Evolutionary conservation across 2,888 invertebrate species (phyloP).

Genomic region (Eilema depressum): DNA sequence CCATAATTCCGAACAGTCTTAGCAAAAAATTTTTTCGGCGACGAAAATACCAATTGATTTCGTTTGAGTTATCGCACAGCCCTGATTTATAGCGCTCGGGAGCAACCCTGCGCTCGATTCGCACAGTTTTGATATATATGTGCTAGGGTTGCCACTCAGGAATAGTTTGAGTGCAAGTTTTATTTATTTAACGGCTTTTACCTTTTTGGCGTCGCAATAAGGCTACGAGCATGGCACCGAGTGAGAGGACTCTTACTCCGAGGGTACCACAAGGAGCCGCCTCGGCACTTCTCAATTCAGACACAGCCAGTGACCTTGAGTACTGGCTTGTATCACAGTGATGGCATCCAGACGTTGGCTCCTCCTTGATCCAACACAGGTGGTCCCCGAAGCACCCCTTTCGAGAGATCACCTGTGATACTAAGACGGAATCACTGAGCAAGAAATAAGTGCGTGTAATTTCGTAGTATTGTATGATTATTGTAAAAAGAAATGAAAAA

Average conservation of each 20-base stretch:
- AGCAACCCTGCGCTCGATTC: slow-evolving; percentile 56
- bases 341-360: too few relatives aligned
- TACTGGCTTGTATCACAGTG: too few relatives aligned
- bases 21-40: slow-evolving; percentile 51
- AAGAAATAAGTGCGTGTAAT: slow-evolving; percentile 5
- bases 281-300: too few relatives aligned
- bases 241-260: too few relatives aligned
- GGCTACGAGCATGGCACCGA: too few relatives aligned
- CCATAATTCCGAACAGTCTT: slow-evolving; percentile 37
- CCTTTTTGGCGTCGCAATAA: too few relatives aligned
- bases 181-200: slow-evolving; percentile 62
- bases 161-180: slow-evolving; percentile 65
- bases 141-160: slow-evolving; percentile 64
- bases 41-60: slow-evolving; percentile 62
- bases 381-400: too few relatives aligned
- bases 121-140: slow-evolving; percentile 70
- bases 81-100: slow-evolving; percentile 71
- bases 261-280: too few relatives aligned
- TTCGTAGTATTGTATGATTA: too few relatives aligned
- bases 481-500: too few relatives aligned
- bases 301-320: too few relatives aligned
- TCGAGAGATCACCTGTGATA: background rate
- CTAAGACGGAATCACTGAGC: slow-evolving; percentile 39
- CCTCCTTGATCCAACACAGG: too few relatives aligned
- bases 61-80: slow-evolving; percentile 56